Conservation (phyloP, 2,797 vertebrate species). For the Anniella stebbinsi region DNA sequence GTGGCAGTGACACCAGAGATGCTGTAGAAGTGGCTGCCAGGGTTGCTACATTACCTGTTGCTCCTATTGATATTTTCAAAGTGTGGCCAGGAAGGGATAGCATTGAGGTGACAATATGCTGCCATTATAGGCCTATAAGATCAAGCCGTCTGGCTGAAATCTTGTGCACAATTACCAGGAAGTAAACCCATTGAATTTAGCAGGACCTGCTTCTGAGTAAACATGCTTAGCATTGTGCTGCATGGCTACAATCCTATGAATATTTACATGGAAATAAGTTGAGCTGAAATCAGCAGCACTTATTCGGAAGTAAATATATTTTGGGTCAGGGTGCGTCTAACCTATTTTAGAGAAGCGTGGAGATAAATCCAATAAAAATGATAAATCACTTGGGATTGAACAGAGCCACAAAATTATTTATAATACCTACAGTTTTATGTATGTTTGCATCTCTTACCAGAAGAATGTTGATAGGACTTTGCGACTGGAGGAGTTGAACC, state of each 20-base stretch:
- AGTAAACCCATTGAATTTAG: not conserved
- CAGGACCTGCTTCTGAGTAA: not conserved
- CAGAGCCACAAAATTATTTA: not conserved
- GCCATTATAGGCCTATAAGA: not conserved
- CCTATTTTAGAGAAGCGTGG: not conserved
- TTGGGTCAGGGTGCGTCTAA: not conserved
- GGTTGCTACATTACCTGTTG: not conserved
- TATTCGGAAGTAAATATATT: not conserved
- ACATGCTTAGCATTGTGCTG: not conserved
- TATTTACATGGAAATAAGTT: not conserved
- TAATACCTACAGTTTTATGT: not conserved
- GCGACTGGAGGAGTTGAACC: conserved; percentile 55
- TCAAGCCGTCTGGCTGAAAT: not conserved
- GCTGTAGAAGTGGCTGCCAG: not conserved
- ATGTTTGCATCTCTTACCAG: conserved; percentile 47
- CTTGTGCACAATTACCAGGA: not conserved
- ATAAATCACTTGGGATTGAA: not conserved
- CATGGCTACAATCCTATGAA: not conserved
- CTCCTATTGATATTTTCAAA: not conserved
- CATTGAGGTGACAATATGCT: not conserved
- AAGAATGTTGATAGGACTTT: conserved; percentile 3
- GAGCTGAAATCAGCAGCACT: not conserved
- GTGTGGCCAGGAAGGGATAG: not conserved
- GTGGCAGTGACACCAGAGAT: not conserved
- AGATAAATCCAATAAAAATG: not conserved